These are phyloP conservation scores for Cylloceria caligata DNA, from an alignment of 2,888 invertebrate species.

Conservation along the genomic window DNA sequence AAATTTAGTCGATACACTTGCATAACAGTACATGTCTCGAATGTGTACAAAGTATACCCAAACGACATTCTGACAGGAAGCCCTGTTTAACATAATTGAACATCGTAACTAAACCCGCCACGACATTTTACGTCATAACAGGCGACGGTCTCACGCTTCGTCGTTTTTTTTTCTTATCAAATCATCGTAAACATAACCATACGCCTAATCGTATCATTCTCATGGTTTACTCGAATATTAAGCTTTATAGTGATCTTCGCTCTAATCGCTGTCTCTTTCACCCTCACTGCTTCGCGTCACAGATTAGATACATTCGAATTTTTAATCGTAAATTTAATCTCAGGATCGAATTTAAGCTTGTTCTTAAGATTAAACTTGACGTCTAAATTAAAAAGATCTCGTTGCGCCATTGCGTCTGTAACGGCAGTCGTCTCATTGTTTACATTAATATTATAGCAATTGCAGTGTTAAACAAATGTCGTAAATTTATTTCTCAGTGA, in stretches of 20 bases:
- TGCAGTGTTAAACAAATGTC: too few relatives aligned
- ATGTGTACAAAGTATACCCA: conserved; percentile 18
- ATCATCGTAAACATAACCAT: conserved; percentile 66
- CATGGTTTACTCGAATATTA: conserved; percentile 24
- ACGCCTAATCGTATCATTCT: conserved; percentile 68
- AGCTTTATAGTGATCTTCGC: background rate
- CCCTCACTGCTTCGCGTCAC: background rate
- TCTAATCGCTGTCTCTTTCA: conserved; percentile 20
- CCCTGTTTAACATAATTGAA: conserved; percentile 76
- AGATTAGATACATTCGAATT: background rate
- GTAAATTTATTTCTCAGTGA: too few relatives aligned
- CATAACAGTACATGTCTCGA: conserved; percentile 6
- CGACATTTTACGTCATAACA: conserved; percentile 74
- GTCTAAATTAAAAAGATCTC: too few relatives aligned
- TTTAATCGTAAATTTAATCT: background rate
- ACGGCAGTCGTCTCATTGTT: too few relatives aligned
- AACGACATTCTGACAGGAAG: conserved; percentile 55
- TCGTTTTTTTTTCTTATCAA: conserved; percentile 59
- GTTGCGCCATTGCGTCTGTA: too few relatives aligned
- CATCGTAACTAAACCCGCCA: conserved; percentile 67
- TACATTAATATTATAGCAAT: too few relatives aligned
- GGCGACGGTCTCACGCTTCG: conserved; percentile 73
- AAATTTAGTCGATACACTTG: conserved; percentile 15
- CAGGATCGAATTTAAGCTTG: too few relatives aligned
- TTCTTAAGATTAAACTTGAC: too few relatives aligned